phyloP scores from a whole-genome alignment of 2,888 invertebrate species.

The Orthonychiurus folsomi region DNA sequence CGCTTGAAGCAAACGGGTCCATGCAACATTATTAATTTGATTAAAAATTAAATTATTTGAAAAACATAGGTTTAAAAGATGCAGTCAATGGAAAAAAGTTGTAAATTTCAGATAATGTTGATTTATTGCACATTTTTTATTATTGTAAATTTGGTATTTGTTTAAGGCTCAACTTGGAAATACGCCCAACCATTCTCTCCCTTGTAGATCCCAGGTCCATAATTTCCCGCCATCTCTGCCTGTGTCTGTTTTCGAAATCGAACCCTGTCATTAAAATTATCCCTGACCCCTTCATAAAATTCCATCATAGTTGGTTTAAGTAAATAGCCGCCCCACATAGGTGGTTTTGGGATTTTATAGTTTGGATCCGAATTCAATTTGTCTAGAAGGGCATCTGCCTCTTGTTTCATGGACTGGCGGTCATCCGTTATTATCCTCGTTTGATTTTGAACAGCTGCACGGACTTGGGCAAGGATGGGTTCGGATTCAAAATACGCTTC shows the following conservation, averaged over 20 bases:
- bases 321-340: constrained; percentile 25
- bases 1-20: no score
- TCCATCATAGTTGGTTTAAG: constrained; percentile 26
- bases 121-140: background rate
- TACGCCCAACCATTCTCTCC: background rate
- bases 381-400: background rate
- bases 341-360: constrained; percentile 16
- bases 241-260: background rate
- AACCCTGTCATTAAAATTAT: background rate
- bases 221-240: background rate
- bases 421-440: constrained; percentile 56
- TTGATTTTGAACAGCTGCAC: constrained; percentile 72
- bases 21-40: no score
- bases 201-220: background rate
- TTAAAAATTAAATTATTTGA: no score
- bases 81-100: no score
- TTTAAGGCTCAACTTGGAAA: background rate
- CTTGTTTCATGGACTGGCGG: constrained; percentile 13
- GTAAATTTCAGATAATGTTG: no score
- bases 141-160: background rate
- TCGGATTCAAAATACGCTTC: constrained; percentile 73
- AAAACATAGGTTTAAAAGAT: no score
- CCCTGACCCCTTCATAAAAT: constrained; percentile 21
- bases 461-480: constrained; percentile 78
- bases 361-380: background rate